These are phyloP conservation scores for Montipora efflorescens DNA, from an alignment of 64 coral and sea anemone genomes.

Conservation along the genomic window DNA sequence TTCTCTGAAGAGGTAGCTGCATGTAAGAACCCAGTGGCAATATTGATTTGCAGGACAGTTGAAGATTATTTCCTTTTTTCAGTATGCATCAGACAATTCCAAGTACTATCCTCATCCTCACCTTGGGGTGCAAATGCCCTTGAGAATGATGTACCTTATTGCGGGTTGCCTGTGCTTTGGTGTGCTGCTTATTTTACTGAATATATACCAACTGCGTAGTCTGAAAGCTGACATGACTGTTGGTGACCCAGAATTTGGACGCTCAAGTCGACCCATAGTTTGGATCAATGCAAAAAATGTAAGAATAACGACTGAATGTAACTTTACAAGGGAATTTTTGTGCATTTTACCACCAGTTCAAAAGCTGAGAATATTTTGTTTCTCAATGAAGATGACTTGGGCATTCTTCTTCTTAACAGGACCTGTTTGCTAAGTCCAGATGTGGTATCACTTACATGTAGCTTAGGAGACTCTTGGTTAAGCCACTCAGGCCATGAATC, in stretches of 20 bases:
- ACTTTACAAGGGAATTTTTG: no score
- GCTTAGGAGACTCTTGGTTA: no score
- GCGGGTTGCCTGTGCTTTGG: constrained; percentile 75
- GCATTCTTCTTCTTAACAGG: no score
- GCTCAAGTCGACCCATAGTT: constrained; percentile 65
- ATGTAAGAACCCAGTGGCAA: no score
- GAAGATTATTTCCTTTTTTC: not conserved
- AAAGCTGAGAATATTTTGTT: no score
- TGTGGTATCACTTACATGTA: no score
- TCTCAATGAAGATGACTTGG: no score
- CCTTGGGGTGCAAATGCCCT: constrained; percentile 45
- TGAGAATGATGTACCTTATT: constrained; percentile 59
- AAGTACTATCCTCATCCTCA: constrained; percentile 55
- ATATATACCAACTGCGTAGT: constrained; percentile 85
- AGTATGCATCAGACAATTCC: constrained; percentile 45
- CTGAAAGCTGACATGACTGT: constrained; percentile 52
- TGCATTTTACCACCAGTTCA: no score
- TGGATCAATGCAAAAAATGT: constrained; percentile 92
- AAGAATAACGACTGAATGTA: constrained; percentile 4
- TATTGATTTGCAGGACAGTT: not conserved
- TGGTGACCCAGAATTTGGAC: constrained; percentile 56
- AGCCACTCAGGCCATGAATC: no score
- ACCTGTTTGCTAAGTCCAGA: no score
- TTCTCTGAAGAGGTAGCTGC: no score
- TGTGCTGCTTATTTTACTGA: constrained; percentile 78